Evolutionary conservation across 2,113 vertebrate genomes (phyloP).

Genomic region (Ctenomys sociabilis): DNA sequence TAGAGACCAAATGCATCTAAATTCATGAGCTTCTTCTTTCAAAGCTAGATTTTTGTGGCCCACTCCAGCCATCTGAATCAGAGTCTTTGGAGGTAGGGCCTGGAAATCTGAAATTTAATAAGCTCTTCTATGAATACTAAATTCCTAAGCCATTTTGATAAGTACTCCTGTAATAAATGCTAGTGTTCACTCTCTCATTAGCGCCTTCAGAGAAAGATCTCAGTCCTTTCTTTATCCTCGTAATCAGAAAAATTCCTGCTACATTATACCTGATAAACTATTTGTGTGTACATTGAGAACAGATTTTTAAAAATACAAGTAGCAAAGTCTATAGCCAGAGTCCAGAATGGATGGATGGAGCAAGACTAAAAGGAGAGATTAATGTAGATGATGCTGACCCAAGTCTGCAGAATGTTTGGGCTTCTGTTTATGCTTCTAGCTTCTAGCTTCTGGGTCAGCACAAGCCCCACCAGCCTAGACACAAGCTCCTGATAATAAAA

Average conservation of each 20-base stretch:
- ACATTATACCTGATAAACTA: not conserved
- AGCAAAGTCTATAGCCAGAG: not conserved
- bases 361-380: not conserved
- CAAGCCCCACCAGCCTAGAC: not conserved
- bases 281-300: not conserved
- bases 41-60: not conserved
- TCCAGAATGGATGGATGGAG: not conserved
- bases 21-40: not conserved
- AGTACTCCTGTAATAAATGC: not conserved
- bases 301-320: slow-evolving; percentile 20
- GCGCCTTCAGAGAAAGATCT: not conserved
- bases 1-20: not conserved
- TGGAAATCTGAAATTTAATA: slow-evolving; percentile 22
- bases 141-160: not conserved
- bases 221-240: not conserved
- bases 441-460: not conserved
- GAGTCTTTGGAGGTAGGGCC: not conserved
- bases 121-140: not conserved
- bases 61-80: not conserved
- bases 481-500: not conserved
- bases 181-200: not conserved
- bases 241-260: not conserved
- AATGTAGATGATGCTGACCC: not conserved
- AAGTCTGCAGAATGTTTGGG: not conserved
- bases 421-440: not conserved